phyloP scores from a whole-genome alignment of 2,888 invertebrate genomes.

The Hydroisotoma schaefferi region DNA sequence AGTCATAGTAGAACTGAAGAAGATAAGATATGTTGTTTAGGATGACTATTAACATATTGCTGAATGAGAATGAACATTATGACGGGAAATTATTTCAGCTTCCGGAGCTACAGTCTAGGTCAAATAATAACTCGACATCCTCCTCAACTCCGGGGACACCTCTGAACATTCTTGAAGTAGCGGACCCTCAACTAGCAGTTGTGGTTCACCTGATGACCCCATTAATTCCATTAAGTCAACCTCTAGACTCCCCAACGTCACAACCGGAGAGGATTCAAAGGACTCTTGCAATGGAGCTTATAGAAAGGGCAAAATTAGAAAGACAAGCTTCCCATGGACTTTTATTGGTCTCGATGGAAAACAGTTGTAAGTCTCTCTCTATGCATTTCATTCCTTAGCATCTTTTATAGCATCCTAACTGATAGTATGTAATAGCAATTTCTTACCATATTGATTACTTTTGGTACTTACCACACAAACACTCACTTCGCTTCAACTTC shows the following conservation, averaged over 20 bases:
- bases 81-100: constrained; percentile 58
- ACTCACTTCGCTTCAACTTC: too few relatives aligned
- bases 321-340: constrained; percentile 75
- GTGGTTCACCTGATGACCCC: constrained; percentile 86
- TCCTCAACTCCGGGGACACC: constrained; percentile 54
- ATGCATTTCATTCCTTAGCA: background rate
- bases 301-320: constrained; percentile 62
- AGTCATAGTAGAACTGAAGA: too few relatives aligned
- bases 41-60: too few relatives aligned
- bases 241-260: constrained; percentile 77
- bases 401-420: background rate
- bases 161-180: constrained; percentile 73
- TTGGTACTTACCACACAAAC: too few relatives aligned
- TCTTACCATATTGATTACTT: too few relatives aligned
- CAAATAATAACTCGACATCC: constrained; percentile 47
- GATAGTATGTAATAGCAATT: background rate
- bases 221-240: constrained; percentile 73
- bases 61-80: too few relatives aligned
- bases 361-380: constrained; percentile 61
- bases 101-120: constrained; percentile 59
- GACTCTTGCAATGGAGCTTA: constrained; percentile 51
- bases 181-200: constrained; percentile 80
- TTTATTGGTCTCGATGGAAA: constrained; percentile 85
- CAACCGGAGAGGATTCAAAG: constrained; percentile 73
- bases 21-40: too few relatives aligned